Percentiles rank a stretch among this genome's conserved stretches.
phyloP scores from a whole-genome alignment of 2,797 vertebrate species.

The Tapirus indicus region DNA sequence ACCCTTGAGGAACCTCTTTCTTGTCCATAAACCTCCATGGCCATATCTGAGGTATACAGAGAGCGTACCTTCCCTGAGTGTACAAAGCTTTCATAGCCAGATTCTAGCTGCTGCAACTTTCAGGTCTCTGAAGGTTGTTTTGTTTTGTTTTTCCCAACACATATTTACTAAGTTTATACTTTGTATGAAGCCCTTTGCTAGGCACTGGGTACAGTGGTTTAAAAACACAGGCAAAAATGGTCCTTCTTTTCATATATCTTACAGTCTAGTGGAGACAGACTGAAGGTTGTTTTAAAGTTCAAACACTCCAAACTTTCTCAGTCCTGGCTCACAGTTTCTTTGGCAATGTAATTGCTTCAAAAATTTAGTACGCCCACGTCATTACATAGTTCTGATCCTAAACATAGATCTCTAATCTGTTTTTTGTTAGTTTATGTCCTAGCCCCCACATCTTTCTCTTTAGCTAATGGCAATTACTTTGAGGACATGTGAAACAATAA shows the following conservation, averaged over 20 bases:
- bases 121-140: not conserved
- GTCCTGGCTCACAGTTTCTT: conserved; percentile 45
- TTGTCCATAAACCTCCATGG: not conserved
- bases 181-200: not conserved
- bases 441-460: not conserved
- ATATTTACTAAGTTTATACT: not conserved
- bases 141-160: not conserved
- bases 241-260: not conserved
- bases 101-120: not conserved
- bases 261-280: not conserved
- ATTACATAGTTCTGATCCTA: conserved; percentile 59
- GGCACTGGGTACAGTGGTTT: not conserved
- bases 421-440: conserved; percentile 34
- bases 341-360: conserved; percentile 47
- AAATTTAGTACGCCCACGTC: not conserved
- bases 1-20: not conserved
- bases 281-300: conserved; percentile 44
- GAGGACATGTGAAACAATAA: not conserved
- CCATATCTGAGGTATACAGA: not conserved
- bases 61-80: not conserved
- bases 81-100: not conserved
- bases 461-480: not conserved
- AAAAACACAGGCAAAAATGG: not conserved
- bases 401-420: conserved; percentile 42
- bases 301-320: not conserved